Evolutionary conservation across 2,797 vertebrate species (phyloP), one percentile per base, ranked within the genome.

Genomic region (Garrulus glandarius): DNA sequence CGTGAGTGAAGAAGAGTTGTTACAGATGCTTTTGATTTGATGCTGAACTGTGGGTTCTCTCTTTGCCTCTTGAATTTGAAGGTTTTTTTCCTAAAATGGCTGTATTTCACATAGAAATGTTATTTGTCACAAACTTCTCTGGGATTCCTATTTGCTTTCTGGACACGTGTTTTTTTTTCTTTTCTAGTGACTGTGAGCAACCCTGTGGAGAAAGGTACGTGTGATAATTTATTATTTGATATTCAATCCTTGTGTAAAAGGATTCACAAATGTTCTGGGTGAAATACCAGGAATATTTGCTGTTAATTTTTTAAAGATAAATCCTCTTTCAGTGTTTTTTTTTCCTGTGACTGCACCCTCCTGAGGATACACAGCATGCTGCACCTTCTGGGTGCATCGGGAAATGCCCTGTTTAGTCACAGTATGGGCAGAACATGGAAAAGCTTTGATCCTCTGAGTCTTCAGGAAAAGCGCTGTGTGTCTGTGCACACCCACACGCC

Each of bases 121-220:
- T 37, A 12, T 22, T 59, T 82, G 56, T 69, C 44, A 34, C n/a
- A 55, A 50, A 15, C 29, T 44, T 72, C 11, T 41, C 44, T 50
- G 67, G 19, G 56, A 67, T 46, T 79, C 17, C 13, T 34, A 1
- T 92, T 75, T 81, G 30, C 32, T 70, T 41, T 53, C 14, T 79
- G 71, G 82, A 76, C 88, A 68, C 4, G 0, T 36, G 6, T n/a
- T 43, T 89, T 93, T 84, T 43, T 92, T 92, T 91, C 83, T 97
- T 97, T 97, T 94, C 84, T 98, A 99, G 99, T 99, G 94, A 99
- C 99, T 68, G 91, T 99, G 94, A 98, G 94, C 94, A 99, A 98
- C 95, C 94, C 98, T n/a, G 89, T 98, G 82, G 99, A 99, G 97
- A 99, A 99, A 98, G 99, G 99, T 99, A 97, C 79, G 98, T 95